These are phyloP conservation scores for Spilarctia lutea DNA, from an alignment of 2,888 invertebrate genomes.

Conservation along the genomic window DNA sequence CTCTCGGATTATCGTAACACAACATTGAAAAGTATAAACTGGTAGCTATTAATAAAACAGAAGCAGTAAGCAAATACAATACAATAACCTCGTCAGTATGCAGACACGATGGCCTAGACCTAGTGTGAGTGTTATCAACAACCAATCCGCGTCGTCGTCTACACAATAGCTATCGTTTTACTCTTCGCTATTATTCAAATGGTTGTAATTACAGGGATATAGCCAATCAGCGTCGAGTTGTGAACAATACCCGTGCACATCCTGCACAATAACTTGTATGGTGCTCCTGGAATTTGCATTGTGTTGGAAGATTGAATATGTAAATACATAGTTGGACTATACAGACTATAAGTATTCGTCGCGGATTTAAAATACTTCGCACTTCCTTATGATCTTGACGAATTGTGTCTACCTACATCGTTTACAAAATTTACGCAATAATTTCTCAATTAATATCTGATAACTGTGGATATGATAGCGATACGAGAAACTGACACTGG, in stretches of 20 bases:
- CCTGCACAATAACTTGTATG: not conserved
- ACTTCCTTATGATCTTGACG: not conserved
- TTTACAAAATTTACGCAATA: not conserved
- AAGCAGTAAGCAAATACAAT: not conserved
- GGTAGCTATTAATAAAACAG: not conserved
- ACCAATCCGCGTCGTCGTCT: slow-evolving; percentile 22
- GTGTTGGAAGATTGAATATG: not conserved
- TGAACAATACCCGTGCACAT: slow-evolving; percentile 6
- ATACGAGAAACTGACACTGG: not conserved
- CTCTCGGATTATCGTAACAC: not conserved
- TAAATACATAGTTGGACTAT: not conserved
- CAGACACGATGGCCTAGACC: not conserved
- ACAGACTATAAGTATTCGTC: not conserved
- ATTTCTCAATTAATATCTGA: not conserved
- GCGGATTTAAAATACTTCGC: not conserved
- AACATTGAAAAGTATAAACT: not conserved
- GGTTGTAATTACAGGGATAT: slow-evolving; percentile 12
- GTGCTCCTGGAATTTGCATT: slow-evolving; percentile 1
- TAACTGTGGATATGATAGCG: not conserved
- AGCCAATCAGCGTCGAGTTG: slow-evolving; percentile 33
- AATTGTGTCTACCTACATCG: too few species aligned
- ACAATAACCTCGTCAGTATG: slow-evolving; percentile 10
- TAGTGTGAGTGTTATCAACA: not conserved
- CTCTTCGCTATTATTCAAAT: slow-evolving; percentile 29
- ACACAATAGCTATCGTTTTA: slow-evolving; percentile 14